phyloP scores from a whole-genome alignment of 1,140 invertebrate genomes.

The Drosophila willistoni region DNA sequence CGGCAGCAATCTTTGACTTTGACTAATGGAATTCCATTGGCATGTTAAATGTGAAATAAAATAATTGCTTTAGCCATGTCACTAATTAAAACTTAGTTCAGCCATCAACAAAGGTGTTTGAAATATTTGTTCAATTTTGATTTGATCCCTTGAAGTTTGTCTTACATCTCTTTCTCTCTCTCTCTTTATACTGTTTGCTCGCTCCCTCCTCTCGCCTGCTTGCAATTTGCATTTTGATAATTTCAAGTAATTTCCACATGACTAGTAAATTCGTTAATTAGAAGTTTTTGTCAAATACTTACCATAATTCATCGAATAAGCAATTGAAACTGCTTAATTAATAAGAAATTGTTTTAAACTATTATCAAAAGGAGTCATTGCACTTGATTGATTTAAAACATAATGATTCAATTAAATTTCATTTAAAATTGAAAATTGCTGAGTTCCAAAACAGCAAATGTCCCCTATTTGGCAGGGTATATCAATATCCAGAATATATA shows the following conservation, averaged over 20 bases:
- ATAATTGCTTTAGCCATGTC: constrained; percentile 51
- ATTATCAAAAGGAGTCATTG: too few species aligned
- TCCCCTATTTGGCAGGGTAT: too few species aligned
- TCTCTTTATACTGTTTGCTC: background rate
- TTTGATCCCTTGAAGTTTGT: constrained; percentile 4
- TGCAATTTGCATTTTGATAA: background rate
- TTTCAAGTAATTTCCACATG: constrained; percentile 8
- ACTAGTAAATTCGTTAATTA: constrained; percentile 4
- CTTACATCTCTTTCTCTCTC: background rate
- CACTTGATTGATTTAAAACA: too few species aligned
- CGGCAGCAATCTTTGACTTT: constrained; percentile 58
- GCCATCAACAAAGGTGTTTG: background rate
- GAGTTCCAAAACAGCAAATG: too few species aligned
- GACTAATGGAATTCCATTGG: constrained; percentile 70
- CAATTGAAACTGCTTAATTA: background rate
- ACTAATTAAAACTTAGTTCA: constrained; percentile 15
- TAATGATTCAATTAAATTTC: too few species aligned
- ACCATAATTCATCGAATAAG: background rate
- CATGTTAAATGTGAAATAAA: constrained; percentile 45
- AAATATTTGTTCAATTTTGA: constrained; percentile 13
- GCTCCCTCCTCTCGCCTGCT: background rate
- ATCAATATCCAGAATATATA: too few species aligned
- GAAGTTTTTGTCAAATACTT: background rate
- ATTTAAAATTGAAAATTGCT: too few species aligned
- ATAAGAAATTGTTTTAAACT: background rate